Conservation (phyloP, 2,113 vertebrate species). For the Cyphomyrus discorhynchus region DNA sequence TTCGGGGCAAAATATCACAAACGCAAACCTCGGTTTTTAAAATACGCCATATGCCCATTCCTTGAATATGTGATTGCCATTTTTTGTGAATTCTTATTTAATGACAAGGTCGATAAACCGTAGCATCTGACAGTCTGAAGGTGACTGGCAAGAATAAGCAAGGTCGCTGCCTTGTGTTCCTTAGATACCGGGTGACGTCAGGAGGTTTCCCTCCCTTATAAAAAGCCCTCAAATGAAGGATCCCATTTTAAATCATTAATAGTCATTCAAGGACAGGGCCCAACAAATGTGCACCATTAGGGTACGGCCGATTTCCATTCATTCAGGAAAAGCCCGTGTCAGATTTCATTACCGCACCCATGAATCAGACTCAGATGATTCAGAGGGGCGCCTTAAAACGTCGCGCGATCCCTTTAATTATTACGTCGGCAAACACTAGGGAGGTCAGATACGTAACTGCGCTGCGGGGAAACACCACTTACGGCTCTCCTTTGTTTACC, state of each 20-base stretch:
- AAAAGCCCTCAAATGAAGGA: neutral
- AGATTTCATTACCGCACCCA: conserved; percentile 11
- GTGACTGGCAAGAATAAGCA: neutral
- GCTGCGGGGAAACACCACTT: neutral
- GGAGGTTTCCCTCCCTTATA: neutral
- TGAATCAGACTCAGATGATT: conserved; percentile 14
- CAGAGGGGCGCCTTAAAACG: neutral
- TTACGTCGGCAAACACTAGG: neutral
- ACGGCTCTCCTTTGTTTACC: neutral
- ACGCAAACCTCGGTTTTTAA: neutral
- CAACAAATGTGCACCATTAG: conserved; percentile 9
- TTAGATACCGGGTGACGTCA: neutral
- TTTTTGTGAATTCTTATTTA: neutral
- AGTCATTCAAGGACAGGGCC: conserved; percentile 12
- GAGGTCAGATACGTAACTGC: neutral
- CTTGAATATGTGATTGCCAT: neutral
- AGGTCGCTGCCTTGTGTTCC: neutral
- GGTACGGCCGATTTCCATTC: conserved; percentile 19
- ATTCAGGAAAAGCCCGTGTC: conserved; percentile 10
- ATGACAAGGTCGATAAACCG: neutral
- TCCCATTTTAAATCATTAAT: conserved; percentile 1
- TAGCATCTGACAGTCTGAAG: neutral
- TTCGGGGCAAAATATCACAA: neutral
- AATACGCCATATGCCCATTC: neutral
- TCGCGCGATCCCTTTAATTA: neutral